Evolutionary conservation across 2,888 invertebrate genomes (phyloP), one percentile per base, ranked within the genome.

Genomic region (Lasioglossum vierecki): DNA sequence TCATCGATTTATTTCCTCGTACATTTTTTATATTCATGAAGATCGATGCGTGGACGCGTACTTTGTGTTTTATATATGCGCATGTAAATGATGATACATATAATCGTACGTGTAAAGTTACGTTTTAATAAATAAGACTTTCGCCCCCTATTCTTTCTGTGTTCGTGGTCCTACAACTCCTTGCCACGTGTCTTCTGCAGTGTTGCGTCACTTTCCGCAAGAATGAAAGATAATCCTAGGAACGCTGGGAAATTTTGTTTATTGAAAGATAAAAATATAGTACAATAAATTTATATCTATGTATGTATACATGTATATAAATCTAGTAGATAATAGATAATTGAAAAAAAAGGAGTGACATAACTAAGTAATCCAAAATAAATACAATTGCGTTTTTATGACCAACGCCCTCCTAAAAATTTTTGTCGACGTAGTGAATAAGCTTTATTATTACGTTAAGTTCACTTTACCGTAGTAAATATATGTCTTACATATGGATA

Each of bases 241-340:
- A 63, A 68, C 76, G 86, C 85, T 89, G 88, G 88, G 85, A 88
- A 89, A 91, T 87, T 91, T 91, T 80, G 70, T 91, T 91, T 91
- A 91, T 93, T 93, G 92, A 92, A 92, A 92, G 91, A 92, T 90
- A 92, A 93, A 92, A 92, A 93, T 93, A 93, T 93, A 92, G 88
- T 93, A 92, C 90, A 91, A 84, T 90, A 82, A 86, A 84, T 88
- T 89, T 89, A 72, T 88, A 70, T 86, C 76, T 88, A 86, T 86
- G 82, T 88, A 86, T 88, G 88, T 91, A 91, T 91, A 87, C 89
- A 91, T 87, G 87, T 90, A 89, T 91, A 88, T 89, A 89, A 87
- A 90, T 89, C 76, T 88, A 89, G 86, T 87, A 91, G 84, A 88
- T 88, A 82, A 88, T 85, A 86, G 82, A 49, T 89, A 89, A 91